Evolutionary conservation across 2,113 vertebrate genomes (phyloP).

Genomic region (Engystomops pustulosus): DNA sequence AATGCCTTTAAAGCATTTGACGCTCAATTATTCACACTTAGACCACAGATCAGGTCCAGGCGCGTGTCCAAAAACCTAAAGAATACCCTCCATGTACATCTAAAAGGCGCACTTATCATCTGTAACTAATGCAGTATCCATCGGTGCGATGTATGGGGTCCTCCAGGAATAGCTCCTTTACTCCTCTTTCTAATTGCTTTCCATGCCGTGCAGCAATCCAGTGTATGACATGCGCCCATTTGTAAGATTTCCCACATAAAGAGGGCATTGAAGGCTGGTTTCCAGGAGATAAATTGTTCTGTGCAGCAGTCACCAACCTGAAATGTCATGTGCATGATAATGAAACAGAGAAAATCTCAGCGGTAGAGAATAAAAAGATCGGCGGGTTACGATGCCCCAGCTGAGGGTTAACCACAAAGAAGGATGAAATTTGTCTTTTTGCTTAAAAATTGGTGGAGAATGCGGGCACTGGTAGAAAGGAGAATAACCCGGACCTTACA

Average conservation of each 20-base stretch:
- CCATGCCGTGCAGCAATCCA: not conserved
- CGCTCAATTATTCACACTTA: too few relatives aligned
- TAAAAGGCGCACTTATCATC: not conserved
- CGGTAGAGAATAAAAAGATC: not conserved
- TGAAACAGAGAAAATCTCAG: not conserved
- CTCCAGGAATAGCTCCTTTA: not conserved
- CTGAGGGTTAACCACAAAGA: constrained; percentile 1
- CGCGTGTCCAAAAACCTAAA: too few relatives aligned
- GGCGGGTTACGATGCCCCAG: too few relatives aligned
- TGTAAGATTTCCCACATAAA: not conserved
- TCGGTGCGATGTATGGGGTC: not conserved
- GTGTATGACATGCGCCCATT: not conserved
- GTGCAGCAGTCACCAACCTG: constrained; percentile 4
- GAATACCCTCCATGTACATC: too few relatives aligned
- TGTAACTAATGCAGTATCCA: not conserved
- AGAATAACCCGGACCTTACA: not conserved
- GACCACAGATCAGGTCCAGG: too few relatives aligned
- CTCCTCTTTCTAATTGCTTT: not conserved
- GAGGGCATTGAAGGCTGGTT: not conserved
- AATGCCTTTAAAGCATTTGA: too few relatives aligned
- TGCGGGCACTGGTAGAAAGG: not conserved
- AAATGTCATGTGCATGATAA: constrained; percentile 26
- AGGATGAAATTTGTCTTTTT: not conserved
- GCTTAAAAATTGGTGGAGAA: not conserved
- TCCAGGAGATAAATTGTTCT: constrained; percentile 9